These are phyloP conservation scores for Eumaeus atala DNA, from an alignment of 1,140 invertebrate genomes.

Conservation along the genomic window DNA sequence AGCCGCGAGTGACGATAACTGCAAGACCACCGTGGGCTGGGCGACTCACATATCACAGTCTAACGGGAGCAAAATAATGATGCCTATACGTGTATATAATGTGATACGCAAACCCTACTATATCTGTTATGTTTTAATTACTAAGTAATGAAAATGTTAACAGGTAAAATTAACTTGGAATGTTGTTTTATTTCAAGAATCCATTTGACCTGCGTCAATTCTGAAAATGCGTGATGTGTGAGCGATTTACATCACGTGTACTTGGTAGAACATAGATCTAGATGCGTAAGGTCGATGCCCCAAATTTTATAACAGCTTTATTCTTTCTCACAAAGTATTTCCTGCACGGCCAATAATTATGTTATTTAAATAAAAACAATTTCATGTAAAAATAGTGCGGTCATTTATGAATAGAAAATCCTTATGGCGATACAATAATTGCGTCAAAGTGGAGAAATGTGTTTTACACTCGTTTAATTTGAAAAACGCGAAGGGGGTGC, in stretches of 20 bases:
- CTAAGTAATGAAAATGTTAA: too few species aligned
- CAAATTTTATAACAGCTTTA: not conserved
- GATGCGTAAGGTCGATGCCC: not conserved
- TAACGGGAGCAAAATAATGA: too few species aligned
- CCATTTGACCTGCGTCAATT: slow-evolving; percentile 3
- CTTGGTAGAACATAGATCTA: not conserved
- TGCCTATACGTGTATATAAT: too few species aligned
- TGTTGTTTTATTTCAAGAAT: slow-evolving; percentile 7
- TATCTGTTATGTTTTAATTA: too few species aligned
- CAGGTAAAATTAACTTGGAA: not conserved
- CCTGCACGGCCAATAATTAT: not conserved
- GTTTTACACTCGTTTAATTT: slow-evolving; percentile 65
- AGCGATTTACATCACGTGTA: not conserved
- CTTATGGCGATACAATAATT: slow-evolving; percentile 31
- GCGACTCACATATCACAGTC: too few species aligned
- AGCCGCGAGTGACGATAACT: too few species aligned
- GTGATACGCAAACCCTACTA: too few species aligned
- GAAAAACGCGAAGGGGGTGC: slow-evolving; percentile 71
- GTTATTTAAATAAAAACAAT: slow-evolving; percentile 5
- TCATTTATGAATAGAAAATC: slow-evolving; percentile 4
- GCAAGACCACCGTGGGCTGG: too few species aligned
- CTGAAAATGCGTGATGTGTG: slow-evolving; percentile 5
- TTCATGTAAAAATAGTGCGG: slow-evolving; percentile 1
- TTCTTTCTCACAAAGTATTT: not conserved
- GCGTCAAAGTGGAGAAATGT: slow-evolving; percentile 62